Conservation (phyloP, 53 echinoderm and acorn worm species). For the Patiria pectinifera region DNA sequence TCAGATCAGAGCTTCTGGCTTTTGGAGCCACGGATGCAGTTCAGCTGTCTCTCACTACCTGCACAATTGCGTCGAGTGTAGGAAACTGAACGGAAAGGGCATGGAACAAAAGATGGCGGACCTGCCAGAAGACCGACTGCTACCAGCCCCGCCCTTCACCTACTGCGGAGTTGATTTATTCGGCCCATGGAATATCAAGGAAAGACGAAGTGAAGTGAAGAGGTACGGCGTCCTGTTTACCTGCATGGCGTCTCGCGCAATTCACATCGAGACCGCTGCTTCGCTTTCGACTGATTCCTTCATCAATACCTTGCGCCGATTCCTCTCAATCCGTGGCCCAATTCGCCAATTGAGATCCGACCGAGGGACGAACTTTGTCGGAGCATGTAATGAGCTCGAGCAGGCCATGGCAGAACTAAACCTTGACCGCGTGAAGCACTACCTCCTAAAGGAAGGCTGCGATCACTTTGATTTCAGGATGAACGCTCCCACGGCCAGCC, state of each 20-base stretch:
- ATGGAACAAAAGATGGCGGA: slow-evolving; percentile 79
- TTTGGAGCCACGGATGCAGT: slow-evolving; percentile 51
- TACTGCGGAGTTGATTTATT: slow-evolving; percentile 78
- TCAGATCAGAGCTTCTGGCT: slow-evolving; percentile 51
- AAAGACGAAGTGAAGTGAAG: slow-evolving; percentile 73
- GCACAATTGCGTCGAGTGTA: slow-evolving; percentile 17
- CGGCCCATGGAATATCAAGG: slow-evolving; percentile 70
- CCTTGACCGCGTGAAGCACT: slow-evolving; percentile 40
- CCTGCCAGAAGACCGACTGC: slow-evolving; percentile 63
- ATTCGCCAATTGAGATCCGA: slow-evolving; percentile 72
- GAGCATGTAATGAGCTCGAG: slow-evolving; percentile 52
- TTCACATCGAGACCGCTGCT: slow-evolving; percentile 68
- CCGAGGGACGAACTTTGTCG: slow-evolving; percentile 75
- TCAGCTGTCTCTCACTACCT: slow-evolving; percentile 29
- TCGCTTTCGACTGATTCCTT: slow-evolving; percentile 73
- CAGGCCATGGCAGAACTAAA: slow-evolving; percentile 46
- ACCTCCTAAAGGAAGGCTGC: slow-evolving; percentile 53
- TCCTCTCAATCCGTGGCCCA: slow-evolving; percentile 71
- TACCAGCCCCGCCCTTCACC: slow-evolving; percentile 64
- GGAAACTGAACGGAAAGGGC: slow-evolving; percentile 6
- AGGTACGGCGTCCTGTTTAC: slow-evolving; percentile 77
- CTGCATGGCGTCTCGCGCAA: slow-evolving; percentile 75
- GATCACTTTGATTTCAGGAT: slow-evolving; percentile 59
- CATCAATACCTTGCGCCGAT: slow-evolving; percentile 75
- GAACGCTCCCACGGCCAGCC: slow-evolving; percentile 71